Evolutionary conservation across 2,113 vertebrate genomes (phyloP).

Genomic region (Hippocampus barbouri): DNA sequence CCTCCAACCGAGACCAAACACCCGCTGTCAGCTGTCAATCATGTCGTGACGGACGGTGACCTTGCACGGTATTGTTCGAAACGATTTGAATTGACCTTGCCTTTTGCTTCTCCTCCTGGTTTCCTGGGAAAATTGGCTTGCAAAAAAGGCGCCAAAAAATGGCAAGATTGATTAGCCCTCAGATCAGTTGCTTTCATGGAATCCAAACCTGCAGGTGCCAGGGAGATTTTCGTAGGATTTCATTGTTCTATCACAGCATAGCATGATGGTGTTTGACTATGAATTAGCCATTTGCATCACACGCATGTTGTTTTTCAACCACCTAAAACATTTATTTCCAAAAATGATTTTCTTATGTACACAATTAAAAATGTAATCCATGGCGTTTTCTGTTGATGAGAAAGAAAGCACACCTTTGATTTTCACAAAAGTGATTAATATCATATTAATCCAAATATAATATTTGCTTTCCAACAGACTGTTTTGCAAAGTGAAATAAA

Average conservation of each 20-base stretch:
- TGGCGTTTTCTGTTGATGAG: background rate
- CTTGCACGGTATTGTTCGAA: slow-evolving; percentile 60
- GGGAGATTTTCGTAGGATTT: background rate
- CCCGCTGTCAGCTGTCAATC: slow-evolving; percentile 71
- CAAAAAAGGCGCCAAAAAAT: slow-evolving; percentile 52
- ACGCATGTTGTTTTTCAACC: slow-evolving; percentile 7
- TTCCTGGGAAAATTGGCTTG: slow-evolving; percentile 42
- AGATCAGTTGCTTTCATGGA: slow-evolving; percentile 54
- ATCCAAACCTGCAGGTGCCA: background rate
- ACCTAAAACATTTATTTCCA: background rate
- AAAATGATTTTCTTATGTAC: background rate
- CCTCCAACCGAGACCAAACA: slow-evolving; percentile 31
- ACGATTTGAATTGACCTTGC: slow-evolving; percentile 56
- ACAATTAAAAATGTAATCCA: background rate
- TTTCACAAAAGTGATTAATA: background rate
- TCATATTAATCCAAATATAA: background rate
- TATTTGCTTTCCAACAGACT: background rate
- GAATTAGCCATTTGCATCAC: background rate
- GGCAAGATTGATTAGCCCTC: slow-evolving; percentile 54
- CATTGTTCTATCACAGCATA: background rate
- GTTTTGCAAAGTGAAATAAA: background rate
- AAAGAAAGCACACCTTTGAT: background rate
- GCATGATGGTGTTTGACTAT: slow-evolving; percentile 9
- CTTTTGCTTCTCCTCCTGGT: slow-evolving; percentile 51
- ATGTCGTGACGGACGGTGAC: slow-evolving; percentile 59